phyloP scores from a whole-genome alignment of 1,140 invertebrate species.

The Hyposmocoma kahamanoa region DNA sequence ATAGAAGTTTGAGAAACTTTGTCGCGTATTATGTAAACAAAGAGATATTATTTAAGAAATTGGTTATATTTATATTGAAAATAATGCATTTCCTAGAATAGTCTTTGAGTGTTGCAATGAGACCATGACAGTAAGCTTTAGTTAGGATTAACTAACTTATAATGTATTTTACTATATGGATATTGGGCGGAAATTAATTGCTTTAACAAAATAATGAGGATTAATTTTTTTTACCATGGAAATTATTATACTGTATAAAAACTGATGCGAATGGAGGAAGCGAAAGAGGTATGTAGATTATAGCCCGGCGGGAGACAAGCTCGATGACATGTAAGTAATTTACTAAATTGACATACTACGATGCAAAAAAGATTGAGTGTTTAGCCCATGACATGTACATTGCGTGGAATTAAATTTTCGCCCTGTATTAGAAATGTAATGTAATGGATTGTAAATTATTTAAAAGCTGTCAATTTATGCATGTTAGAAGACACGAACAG shows the following conservation, averaged over 20 bases:
- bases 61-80: neutral
- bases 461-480: no score
- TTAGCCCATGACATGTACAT: no score
- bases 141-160: conserved; percentile 27
- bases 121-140: conserved; percentile 49
- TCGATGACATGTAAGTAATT: neutral
- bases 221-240: neutral
- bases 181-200: neutral
- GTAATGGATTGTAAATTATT: no score
- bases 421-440: no score
- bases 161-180: conserved; percentile 8
- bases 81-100: conserved; percentile 13
- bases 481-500: no score
- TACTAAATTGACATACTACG: no score
- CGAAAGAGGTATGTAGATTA: no score
- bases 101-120: conserved; percentile 14
- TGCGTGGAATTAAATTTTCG: no score
- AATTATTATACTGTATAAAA: neutral
- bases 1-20: neutral
- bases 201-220: neutral
- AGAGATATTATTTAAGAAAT: neutral
- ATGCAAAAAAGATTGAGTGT: no score
- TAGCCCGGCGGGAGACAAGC: no score
- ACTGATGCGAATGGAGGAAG: no score
- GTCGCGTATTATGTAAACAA: neutral